Evolutionary conservation across 2,113 vertebrate species (phyloP).

Genomic region (Terrapene triunguis): DNA sequence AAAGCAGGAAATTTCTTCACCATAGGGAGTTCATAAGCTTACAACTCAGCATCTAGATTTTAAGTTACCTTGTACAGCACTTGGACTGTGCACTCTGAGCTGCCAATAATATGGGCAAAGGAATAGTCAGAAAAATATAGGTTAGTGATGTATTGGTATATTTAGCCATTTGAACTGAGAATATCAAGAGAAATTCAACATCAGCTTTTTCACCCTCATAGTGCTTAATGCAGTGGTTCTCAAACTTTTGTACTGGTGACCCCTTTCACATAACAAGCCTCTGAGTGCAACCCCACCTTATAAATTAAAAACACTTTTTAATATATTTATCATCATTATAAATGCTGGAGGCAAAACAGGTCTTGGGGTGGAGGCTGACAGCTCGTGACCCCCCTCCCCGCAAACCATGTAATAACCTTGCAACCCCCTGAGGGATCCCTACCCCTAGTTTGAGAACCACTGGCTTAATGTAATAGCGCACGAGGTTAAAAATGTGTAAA

Average conservation of each 20-base stretch:
- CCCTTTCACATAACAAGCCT: too few species aligned
- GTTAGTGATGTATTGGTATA: not conserved
- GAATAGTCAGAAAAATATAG: not conserved
- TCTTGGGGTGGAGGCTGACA: too few species aligned
- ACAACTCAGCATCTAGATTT: not conserved
- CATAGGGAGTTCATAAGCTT: not conserved
- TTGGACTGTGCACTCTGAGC: accelerated
- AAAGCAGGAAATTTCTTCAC: not conserved
- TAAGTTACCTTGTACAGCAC: not conserved
- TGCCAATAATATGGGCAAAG: not conserved
- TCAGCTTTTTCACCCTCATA: not conserved
- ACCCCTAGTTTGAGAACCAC: too few species aligned
- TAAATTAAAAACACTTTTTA: too few species aligned
- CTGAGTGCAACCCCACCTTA: too few species aligned
- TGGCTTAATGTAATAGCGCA: not conserved
- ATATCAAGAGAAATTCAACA: not conserved
- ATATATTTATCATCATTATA: too few species aligned
- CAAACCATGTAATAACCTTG: too few species aligned
- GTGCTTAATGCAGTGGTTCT: not conserved
- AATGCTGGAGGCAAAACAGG: too few species aligned
- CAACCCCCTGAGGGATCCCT: too few species aligned
- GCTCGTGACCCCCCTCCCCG: too few species aligned
- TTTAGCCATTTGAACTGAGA: not conserved
- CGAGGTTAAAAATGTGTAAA: not conserved
- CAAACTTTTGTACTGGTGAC: too few species aligned